Evolutionary conservation across 2,113 vertebrate genomes (phyloP), one percentile per base, ranked within the genome.

Genomic region (Halichoerus grypus): DNA sequence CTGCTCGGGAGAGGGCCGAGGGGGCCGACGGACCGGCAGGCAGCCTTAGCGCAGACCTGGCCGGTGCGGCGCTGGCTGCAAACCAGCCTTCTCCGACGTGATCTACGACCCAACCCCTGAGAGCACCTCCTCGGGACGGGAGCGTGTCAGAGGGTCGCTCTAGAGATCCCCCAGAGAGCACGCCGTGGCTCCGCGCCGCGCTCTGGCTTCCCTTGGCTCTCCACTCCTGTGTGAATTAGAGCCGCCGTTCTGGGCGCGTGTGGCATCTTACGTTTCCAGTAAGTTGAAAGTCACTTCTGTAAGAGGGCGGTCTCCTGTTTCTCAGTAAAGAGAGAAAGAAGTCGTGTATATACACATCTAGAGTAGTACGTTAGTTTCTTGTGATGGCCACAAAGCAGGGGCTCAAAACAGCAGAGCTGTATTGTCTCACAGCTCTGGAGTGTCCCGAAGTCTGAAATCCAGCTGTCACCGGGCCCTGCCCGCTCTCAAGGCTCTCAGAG

Each of bases 31-130:
- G 1, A 28, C 1, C 0, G 2, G 11, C 53, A 0, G 18, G 71
- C 36, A 42, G 33, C 26, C 77, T 49, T 6, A 9, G 51, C 36
- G 0, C 0, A 12, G 63, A 26, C 24, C 67, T 26, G 14, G 53
- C 36, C 2, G 0, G 0, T 1, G 19, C 8, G 18, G 88, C 3
- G 1, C 15, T 0, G 7, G 1, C 33, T 18, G 0, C 22, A 16
- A 0, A 1, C 53, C 46, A 3, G 24, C 4, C 0, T 0, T 42
- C 55, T n/a, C 8, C 2, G 0, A 26, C 0, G 0, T 1, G 5
- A 3, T 0, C 10, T 28, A 0, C 28, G 7, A 1, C 4, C 13
- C 46, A 7, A 0, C 6, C 31, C 61, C 28, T 5, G 10, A 26
- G 15, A 39, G 7, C 26, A 12, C 3, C 1, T 10, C 8, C 1